Base-by-base conservation (phyloP, 2,113 vertebrate species). In the Tupaia chinensis region DNA sequence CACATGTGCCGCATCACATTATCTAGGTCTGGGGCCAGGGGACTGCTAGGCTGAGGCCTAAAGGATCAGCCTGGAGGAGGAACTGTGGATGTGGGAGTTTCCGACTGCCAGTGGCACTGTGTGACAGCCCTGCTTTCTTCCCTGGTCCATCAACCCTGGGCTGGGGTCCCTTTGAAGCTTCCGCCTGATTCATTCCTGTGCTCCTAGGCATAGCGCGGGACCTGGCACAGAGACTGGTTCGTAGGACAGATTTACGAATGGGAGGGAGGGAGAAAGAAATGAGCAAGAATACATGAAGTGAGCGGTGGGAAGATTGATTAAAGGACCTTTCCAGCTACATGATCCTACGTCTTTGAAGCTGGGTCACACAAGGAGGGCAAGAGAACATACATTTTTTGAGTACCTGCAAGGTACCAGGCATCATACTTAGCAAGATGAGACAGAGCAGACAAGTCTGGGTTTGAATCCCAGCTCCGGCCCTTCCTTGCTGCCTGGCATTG, bases 271-370 rank as follows among this genome's bases (percentile, higher is more conserved):
- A 79, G 58, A 60, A 20, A 54, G 61, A 29, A 69, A 44, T 9
- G 23, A 68, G 8, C 76, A 72, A 61, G 80, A 23, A 78, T 70
- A 9, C 27, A 12, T 34, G 15, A 60, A 82, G 63, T 27, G 56
- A 80, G 25, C 9, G 22, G 15, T 53, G 44, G 44, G 58, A 23
- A 32, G 70, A 81, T 13, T 54, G 10, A 34, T 20, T 44, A 23
- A 91, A 86, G 70, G 12, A 16, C 68, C 44, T 90, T 77, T 29
- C 19, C 10, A 54, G 76, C 15, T 29, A 8, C 13, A 27, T 10
- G 74, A 83, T 60, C 74, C 74, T 8, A 25, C 84, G 91, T 61
- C 56, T 92, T 87, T 87, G 80, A 90, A 90, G 88, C 25, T 70
- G 22, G 53, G 29, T 76, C 72, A 73, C 74, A 72, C 87, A 82